Conservation (phyloP, 2,113 vertebrate species). For the Rhodinocichla rosea region DNA sequence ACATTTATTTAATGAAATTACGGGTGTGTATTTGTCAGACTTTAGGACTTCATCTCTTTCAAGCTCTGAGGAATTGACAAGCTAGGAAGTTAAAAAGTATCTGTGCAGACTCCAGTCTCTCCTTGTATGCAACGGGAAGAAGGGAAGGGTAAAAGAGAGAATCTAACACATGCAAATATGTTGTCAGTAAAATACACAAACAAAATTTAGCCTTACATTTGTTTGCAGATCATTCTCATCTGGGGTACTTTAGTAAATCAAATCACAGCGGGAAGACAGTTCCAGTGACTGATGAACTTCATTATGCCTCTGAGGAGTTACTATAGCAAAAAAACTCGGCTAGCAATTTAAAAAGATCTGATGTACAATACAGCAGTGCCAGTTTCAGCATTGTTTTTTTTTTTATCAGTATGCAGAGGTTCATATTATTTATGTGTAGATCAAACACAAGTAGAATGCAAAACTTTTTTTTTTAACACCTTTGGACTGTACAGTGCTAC, state of each 20-base stretch:
- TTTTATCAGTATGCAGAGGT: background rate
- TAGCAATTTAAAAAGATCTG: constrained; percentile 27
- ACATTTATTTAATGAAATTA: constrained; percentile 58
- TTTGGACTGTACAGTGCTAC: background rate
- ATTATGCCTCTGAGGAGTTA: constrained; percentile 54
- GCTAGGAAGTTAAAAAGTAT: constrained; percentile 9
- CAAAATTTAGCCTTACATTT: constrained; percentile 56
- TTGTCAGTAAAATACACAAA: constrained; percentile 47
- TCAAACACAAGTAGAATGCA: background rate
- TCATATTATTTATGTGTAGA: background rate
- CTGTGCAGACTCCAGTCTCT: background rate
- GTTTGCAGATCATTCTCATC: constrained; percentile 59
- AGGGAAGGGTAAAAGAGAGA: background rate
- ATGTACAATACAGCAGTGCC: constrained; percentile 11
- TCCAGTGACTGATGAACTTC: constrained; percentile 65
- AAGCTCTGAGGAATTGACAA: constrained; percentile 6
- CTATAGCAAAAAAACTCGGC: constrained; percentile 39
- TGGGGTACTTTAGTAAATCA: constrained; percentile 59
- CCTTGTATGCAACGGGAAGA: background rate
- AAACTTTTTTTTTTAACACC: background rate
- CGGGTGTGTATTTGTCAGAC: background rate
- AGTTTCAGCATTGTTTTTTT: background rate
- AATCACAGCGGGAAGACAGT: constrained; percentile 58
- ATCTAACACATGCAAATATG: constrained; percentile 2
- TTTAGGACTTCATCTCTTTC: background rate